Base-by-base conservation (phyloP, 64 coral and sea anemone genomes). In the Platygyra sinensis region DNA sequence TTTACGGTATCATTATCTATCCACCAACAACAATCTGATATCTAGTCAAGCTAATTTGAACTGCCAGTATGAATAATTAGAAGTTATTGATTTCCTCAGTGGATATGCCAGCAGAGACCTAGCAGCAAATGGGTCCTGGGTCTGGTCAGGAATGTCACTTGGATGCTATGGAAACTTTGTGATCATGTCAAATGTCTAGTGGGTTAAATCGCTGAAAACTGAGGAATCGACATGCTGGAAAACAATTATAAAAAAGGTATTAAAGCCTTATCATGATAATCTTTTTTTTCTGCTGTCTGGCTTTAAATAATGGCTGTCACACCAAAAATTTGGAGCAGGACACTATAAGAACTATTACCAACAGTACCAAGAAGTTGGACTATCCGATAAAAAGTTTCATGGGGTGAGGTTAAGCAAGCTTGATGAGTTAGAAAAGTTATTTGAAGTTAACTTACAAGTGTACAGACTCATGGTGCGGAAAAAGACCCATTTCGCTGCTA, bases 381-480 rank as follows among this genome's bases (percentile, higher is more conserved):
- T 28, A 4, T 25, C 6, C 25, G 12, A 28, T 6, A 72, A 72
- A 0, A 72, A 72, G 27, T 72, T 72, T 72, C 67, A 36, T 28
- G 77, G 86, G 28, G 65, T 82, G 8, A 88, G 38, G 24, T n/a
- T n/a, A n/a, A n/a, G n/a, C n/a, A n/a, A n/a, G n/a, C n/a, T n/a
- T n/a, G n/a, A n/a, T 73, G 33, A 36, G 33, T 36, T 36, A 3
- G 3, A 36, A 36, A 52, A 77, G 31, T 30, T 93, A 61, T 93
- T 81, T 31, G 67, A 88, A 36, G 17, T 78, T 18, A 92, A 86
- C 33, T 59, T 92, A 15, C 51, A 31, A 79, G 83, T 30, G 25
- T 3, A 36, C 4, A 54, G 14, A 25, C 17, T 28, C 57, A 90
- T 52, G 62, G 39, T 9, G 28, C 79, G 17, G 87, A 57, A 19